A percentile compares a stretch with the other conserved stretches of the same genome.
Evolutionary conservation across 2,888 invertebrate species (phyloP).

Genomic region (Sphecodes monilicornis): DNA sequence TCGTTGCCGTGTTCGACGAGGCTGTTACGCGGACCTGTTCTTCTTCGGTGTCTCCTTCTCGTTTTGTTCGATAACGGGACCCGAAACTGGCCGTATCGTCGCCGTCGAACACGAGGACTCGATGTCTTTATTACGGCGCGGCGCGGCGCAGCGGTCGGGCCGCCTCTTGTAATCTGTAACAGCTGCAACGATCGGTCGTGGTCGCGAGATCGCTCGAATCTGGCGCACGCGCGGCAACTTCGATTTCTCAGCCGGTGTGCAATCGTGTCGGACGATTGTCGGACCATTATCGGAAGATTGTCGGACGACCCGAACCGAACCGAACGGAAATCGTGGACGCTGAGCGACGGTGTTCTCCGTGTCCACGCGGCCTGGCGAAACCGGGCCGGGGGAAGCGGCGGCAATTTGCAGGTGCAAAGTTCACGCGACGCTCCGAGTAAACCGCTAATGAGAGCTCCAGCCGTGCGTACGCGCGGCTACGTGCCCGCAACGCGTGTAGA

Average conservation of each 20-base stretch:
- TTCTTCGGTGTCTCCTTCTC: background rate
- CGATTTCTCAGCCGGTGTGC: constrained; percentile 54
- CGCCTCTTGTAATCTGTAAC: constrained; percentile 62
- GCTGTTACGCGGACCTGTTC: background rate
- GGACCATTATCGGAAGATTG: background rate
- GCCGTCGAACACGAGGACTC: constrained; percentile 17
- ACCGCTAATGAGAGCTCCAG: constrained; percentile 74
- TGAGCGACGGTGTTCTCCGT: background rate
- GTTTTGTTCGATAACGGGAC: constrained; percentile 12
- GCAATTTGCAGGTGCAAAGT: constrained; percentile 80
- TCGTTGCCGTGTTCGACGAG: background rate
- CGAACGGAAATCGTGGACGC: constrained; percentile 10
- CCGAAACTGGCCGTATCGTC: constrained; percentile 6
- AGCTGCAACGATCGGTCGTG: constrained; percentile 57
- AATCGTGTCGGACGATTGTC: background rate
- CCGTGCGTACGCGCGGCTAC: constrained; percentile 62
- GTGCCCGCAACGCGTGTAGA: constrained; percentile 70
- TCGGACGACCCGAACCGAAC: no score
- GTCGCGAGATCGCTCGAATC: constrained; percentile 44
- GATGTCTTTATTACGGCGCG: constrained; percentile 52
- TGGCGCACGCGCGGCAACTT: constrained; percentile 38
- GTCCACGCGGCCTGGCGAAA: constrained; percentile 26
- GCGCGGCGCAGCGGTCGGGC: background rate
- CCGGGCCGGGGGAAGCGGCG: constrained; percentile 30
- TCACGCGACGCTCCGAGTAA: constrained; percentile 70